Evolutionary conservation across 2,888 invertebrate species (phyloP), one percentile per base, ranked within the genome.

Genomic region (Pseudolycoriella hygida): DNA sequence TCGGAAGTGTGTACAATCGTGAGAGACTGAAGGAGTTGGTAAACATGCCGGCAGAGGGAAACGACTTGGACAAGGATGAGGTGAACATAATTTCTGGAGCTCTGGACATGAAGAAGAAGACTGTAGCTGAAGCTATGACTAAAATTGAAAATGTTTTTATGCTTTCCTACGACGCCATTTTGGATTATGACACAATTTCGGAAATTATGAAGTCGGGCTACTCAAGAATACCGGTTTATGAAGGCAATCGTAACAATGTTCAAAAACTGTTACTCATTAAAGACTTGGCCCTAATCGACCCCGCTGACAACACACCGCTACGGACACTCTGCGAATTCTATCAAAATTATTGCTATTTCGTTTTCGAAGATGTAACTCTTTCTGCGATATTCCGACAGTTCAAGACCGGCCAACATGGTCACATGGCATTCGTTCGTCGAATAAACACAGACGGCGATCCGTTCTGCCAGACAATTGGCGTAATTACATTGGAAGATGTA

Each of bases 41-140:
- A 43, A 84, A 80, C 74, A 89, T 90, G 66, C 89, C 89, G 1
- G 86, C 81, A 8, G 88, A 83, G 50, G 80, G 84, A 49, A 90
- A 89, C 56, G 89, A 89, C 60, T 66, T 92, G 46, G 88, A 89
- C 62, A 86, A 78, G 53, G 93, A 94, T 57, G 94, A 96, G 64
- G 89, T 96, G 30, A 92, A 94, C 64, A 94, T 98, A 45, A 96
- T 97, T 53, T 85, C 92, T 1, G 98, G 98, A 1, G 98, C 98
- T 0, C 67, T 99, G 55, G 93, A 96, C 60, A 72, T 99, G 43
- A 78, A 88, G 44, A 90, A 84, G 67, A 98, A 98, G 69, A 86
- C 80, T 0, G 98, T 96, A 1, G 69, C 74, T 0, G 86, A 94
- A 56, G 85, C 96, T 14, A 98, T 98, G 97, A 98, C 97, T 3